Base-by-base conservation (phyloP, 37 sponge, comb jelly and placozoan species). In the Ephydatia muelleri region DNA sequence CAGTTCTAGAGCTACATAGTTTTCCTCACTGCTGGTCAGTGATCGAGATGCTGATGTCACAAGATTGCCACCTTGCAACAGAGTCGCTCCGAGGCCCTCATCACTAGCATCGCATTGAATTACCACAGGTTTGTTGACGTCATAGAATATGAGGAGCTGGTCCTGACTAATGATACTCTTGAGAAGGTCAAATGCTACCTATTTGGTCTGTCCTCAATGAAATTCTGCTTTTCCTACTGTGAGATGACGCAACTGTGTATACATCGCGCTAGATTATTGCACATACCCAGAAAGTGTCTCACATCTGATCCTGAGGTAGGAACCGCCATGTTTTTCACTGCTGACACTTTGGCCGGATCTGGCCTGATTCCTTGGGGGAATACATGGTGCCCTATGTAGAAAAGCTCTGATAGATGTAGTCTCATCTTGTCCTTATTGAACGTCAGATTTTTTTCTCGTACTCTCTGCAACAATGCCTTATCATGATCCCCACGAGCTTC, bases 221-320 rank as follows among this genome's bases (percentile, higher is more conserved):
- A 72, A 86, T 13, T 86, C 86, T 25, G 64, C 38, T 34, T 79
- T 73, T 35, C 79, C 70, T 38, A 79, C 80, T 72, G 79, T 57
- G 2, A 86, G 75, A 12, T n/a, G 28, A 34, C 73, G 49, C 34
- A 78, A 65, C 39, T 74, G 86, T 79, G 89, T 12, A 88, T 82
- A 26, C 82, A 88, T 33, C 78, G 76, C 6, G 73, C 72, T n/a
- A 88, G 66, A 80, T 82, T 83, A 3, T 68, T 88, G 31, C 65
- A 36, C 83, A 83, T 88, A 2, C 89, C 89, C 67, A 88, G 30
- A 29, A 88, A 76, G 29, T 79, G 25, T 19, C 74, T 85, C 9
- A 89, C 35, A 38, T 78, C 37, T 75, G 76, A 27, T 27, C 31
- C 34, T 37, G 76, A 75, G 9, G 26, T 75, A 22, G 34, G 32